Base-by-base conservation (phyloP, 1,140 invertebrate genomes). In the Spodoptera litura region DNA sequence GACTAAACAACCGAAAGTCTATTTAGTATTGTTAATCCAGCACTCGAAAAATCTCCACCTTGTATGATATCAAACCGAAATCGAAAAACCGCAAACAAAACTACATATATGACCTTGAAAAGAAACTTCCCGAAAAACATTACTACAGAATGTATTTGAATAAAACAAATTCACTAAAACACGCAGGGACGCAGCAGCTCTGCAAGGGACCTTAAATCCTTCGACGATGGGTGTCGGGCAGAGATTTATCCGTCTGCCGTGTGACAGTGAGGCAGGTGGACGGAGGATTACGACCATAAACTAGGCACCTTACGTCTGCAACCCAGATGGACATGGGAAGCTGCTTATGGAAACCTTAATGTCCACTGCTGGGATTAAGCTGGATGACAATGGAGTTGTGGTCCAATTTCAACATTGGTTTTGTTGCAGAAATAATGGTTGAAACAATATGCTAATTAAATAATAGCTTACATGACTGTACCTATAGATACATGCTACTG, bases 161-260 rank as follows among this genome's bases (percentile, higher is more conserved):
- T 51, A 25, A 20, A 66, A 64, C 35, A 12, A 27, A 70, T 70
- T 27, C 66, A 3, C 38, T n/a, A 70, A n/a, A 70, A 27, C 31
- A 70, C 44, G 25, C 49, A 20, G 4, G 15, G 4, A 51, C 20
- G 20, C 49, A 66, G 38, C 38, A 44, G 6, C 38, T 44, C 13
- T 11, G 38, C 11, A 49, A 72, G 70, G 70, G 53, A 53, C 70
- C 51, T 70, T 70, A 70, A 62, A 61, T 62, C 58, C 73, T 76
- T 58, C 20, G 58, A 25, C 58, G 52, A 38, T 55, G 75, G 62
- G 62, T 77, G 64, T 68, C 62, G 35, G 58, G 35, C 51, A 31
- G 61, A 79, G 70, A 79, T 80, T 80, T 80, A 80, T 68, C 56
- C 66, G 73, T 76, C 62, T 76, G 61, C 15, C 75, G 68, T 49